phyloP scores from a whole-genome alignment of 2,797 vertebrate genomes.

The Parambassis ranga region DNA sequence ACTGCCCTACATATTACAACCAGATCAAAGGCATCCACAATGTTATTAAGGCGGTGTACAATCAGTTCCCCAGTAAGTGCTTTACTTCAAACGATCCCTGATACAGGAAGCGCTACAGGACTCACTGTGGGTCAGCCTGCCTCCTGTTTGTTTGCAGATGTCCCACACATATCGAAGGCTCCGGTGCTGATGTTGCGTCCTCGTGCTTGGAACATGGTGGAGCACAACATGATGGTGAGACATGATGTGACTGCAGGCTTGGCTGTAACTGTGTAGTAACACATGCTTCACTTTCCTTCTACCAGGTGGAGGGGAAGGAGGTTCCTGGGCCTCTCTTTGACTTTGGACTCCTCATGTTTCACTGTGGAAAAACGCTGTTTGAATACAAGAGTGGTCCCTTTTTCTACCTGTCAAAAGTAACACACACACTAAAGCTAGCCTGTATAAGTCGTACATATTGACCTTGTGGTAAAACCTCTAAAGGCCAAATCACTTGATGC shows the following conservation, averaged over 20 bases:
- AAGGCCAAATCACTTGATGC: too few relatives aligned
- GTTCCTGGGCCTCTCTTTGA: conserved; percentile 83
- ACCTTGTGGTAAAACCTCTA: too few relatives aligned
- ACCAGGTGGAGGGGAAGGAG: conserved; percentile 79
- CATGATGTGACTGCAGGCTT: not conserved
- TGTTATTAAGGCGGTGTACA: conserved; percentile 73
- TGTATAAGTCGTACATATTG: too few relatives aligned
- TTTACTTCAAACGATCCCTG: not conserved
- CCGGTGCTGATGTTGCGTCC: conserved; percentile 85
- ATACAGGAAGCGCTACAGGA: not conserved
- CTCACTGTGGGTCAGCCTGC: not conserved
- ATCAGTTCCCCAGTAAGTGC: conserved; percentile 72
- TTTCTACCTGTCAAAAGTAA: conserved; percentile 85
- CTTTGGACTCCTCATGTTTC: conserved; percentile 83
- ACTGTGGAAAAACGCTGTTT: conserved; percentile 76
- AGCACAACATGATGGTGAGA: conserved; percentile 85
- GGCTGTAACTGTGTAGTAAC: not conserved
- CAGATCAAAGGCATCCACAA: conserved; percentile 84
- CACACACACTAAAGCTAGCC: too few relatives aligned
- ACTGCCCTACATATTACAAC: conserved; percentile 82
- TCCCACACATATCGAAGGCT: conserved; percentile 75
- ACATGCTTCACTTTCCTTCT: not conserved
- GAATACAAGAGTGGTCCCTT: conserved; percentile 79
- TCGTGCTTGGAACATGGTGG: conserved; percentile 85
- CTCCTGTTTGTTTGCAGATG: conserved; percentile 56